Percentiles rank a stretch among this genome's conserved stretches.
Conservation (phyloP, 2,797 vertebrate species). For the Vipera ursinii region DNA sequence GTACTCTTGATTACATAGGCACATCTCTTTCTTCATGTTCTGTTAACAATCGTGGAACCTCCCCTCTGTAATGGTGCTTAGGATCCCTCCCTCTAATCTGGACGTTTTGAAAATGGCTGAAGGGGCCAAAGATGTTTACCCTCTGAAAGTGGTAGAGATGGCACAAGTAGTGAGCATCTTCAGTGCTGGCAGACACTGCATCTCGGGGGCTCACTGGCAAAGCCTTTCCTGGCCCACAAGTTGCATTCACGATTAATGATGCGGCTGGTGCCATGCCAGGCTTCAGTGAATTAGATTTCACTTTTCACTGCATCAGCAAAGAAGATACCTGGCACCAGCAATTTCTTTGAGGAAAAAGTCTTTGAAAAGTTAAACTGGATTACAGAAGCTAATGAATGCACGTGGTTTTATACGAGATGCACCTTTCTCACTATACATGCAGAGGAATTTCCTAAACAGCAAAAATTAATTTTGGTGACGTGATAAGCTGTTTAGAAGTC, state of each 20-base stretch:
- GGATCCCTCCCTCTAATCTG: neutral
- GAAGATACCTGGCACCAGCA: conserved; percentile 49
- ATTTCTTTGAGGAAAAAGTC: conserved; percentile 51
- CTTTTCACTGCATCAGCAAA: conserved; percentile 57
- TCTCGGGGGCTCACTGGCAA: conserved; percentile 49
- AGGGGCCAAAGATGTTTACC: neutral
- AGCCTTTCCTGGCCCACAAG: conserved; percentile 52
- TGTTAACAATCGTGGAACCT: neutral
- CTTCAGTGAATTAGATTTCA: conserved; percentile 60
- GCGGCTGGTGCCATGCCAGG: conserved; percentile 28
- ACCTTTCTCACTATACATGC: conserved; percentile 40
- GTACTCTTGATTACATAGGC: neutral
- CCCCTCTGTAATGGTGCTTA: neutral
- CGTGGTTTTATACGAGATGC: conserved; percentile 46
- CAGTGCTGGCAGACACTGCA: conserved; percentile 43
- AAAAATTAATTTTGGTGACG: conserved; percentile 58
- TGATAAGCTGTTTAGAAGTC: conserved; percentile 56
- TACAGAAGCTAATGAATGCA: conserved; percentile 62
- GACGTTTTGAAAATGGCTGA: conserved; percentile 1
- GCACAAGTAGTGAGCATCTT: conserved; percentile 8
- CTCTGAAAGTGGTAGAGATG: conserved; percentile 15
- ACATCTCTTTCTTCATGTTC: neutral
- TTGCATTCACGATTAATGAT: conserved; percentile 66
- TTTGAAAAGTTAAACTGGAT: conserved; percentile 62
- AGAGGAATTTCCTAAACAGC: conserved; percentile 34